These are phyloP conservation scores for Sericinus montela DNA, from an alignment of 2,888 invertebrate genomes.

Conservation along the genomic window DNA sequence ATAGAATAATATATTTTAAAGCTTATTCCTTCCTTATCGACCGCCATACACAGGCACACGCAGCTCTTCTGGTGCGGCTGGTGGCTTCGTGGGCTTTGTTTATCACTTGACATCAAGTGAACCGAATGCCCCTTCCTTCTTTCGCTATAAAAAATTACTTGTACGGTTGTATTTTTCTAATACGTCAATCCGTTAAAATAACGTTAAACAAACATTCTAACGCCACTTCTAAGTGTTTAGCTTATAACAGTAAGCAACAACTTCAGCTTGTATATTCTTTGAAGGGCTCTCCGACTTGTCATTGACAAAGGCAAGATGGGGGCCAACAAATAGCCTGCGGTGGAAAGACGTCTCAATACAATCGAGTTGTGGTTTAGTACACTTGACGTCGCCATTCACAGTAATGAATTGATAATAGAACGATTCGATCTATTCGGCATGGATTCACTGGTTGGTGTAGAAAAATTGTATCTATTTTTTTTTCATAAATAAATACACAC, in stretches of 20 bases:
- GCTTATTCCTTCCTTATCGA: too few species aligned
- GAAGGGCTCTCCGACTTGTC: constrained; percentile 5
- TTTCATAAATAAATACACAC: too few species aligned
- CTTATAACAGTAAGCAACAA: constrained; percentile 4
- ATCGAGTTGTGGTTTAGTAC: background rate
- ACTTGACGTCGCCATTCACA: constrained; percentile 5
- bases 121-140: too few species aligned
- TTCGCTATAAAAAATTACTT: too few species aligned
- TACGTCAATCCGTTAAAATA: background rate
- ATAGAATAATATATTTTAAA: too few species aligned
- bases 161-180: background rate
- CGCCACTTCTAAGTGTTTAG: background rate
- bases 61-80: too few species aligned
- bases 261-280: background rate
- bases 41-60: too few species aligned
- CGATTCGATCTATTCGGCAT: background rate
- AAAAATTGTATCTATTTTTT: too few species aligned
- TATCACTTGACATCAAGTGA: too few species aligned
- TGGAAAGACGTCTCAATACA: background rate
- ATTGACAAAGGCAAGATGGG: background rate
- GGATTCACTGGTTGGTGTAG: constrained; percentile 1
- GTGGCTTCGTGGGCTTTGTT: too few species aligned
- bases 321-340: constrained; percentile 8
- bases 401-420: background rate
- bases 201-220: too few species aligned